Base-by-base conservation (phyloP, 2,888 invertebrate species). In the Venustoraphidia nigricollis region DNA sequence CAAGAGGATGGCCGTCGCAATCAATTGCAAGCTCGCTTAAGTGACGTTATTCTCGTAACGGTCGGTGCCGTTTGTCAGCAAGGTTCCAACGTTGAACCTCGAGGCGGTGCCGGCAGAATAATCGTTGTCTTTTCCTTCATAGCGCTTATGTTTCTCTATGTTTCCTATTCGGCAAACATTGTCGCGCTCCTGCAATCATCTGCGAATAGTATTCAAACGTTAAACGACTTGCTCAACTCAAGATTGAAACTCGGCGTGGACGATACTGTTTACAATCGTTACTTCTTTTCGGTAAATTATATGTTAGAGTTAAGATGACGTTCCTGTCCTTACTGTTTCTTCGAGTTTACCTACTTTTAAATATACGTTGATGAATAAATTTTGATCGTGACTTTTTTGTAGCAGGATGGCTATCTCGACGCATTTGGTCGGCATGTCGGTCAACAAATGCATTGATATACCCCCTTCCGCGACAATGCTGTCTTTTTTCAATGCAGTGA, bases 81-180 rank as follows among this genome's bases (percentile, higher is more conserved):
- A 58, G 69, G 72, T 6, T 63, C 65, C 2, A 60, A 66, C 36
- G 53, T 64, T 8, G 65, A 70, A 56, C 72, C 72, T 1, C 57
- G 53, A 34, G 69, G 70, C 9, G 57, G 56, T 9, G 61, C 70
- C 62, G 76, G 76, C 13, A 64, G 73, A 46, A 61, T 62, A 13
- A 56, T 61, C 1, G 60, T 61, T 4, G 55, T 65, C 34, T 58
- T 62, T 36, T 53, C 60, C 1, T 61, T 64, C 46, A 49, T 61
- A 8, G 63, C 68, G 0, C 60, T 73, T 11, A 72, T 75, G 71
- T 72, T 74, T 46, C 60, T 81, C 11, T 80, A 78, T 60, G 75
- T 77, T 0, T 76, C 81, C 0, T 81, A 79, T 58, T 75, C 79
- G 0, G 81, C 81, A 0, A 79, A 77, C 59, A 79, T 82, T 41